phyloP scores from a whole-genome alignment of 2,888 invertebrate genomes.

The Pachydiplax longipennis region DNA sequence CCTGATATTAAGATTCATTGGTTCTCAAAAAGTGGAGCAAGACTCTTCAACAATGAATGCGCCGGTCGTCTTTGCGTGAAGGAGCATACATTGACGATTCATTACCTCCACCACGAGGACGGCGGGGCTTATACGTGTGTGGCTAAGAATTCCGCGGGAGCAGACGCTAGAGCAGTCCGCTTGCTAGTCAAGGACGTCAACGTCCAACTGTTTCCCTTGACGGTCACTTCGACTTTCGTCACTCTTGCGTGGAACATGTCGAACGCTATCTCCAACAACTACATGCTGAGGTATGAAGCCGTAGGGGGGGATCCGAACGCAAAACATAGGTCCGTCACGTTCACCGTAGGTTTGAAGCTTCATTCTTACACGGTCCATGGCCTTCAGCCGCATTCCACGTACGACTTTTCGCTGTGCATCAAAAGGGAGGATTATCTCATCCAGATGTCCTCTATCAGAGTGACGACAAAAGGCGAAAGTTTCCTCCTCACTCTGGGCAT shows the following conservation, averaged over 20 bases:
- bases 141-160: slow-evolving; percentile 50
- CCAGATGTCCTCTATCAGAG: slow-evolving; percentile 53
- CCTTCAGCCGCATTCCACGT: slow-evolving; percentile 56
- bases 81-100: slow-evolving; percentile 50
- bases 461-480: slow-evolving; percentile 51
- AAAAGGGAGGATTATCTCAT: slow-evolving; percentile 54
- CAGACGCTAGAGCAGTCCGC: slow-evolving; percentile 49
- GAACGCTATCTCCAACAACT: slow-evolving; percentile 51
- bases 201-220: slow-evolving; percentile 53
- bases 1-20: slow-evolving; percentile 50
- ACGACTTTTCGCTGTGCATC: slow-evolving; percentile 58
- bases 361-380: slow-evolving; percentile 58
- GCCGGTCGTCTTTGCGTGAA: slow-evolving; percentile 49
- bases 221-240: slow-evolving; percentile 56
- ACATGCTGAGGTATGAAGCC: slow-evolving; percentile 50
- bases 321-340: slow-evolving; percentile 48
- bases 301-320: slow-evolving; percentile 37
- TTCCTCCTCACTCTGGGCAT: slow-evolving; percentile 52
- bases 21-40: slow-evolving; percentile 47
- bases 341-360: slow-evolving; percentile 52
- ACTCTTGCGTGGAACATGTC: slow-evolving; percentile 57
- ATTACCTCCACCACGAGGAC: slow-evolving; percentile 52
- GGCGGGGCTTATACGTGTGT: slow-evolving; percentile 51
- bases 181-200: slow-evolving; percentile 51
- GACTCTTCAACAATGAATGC: slow-evolving; percentile 49